phyloP scores from a whole-genome alignment of 2,797 vertebrate species.

The Chaetodon trifasciatus region DNA sequence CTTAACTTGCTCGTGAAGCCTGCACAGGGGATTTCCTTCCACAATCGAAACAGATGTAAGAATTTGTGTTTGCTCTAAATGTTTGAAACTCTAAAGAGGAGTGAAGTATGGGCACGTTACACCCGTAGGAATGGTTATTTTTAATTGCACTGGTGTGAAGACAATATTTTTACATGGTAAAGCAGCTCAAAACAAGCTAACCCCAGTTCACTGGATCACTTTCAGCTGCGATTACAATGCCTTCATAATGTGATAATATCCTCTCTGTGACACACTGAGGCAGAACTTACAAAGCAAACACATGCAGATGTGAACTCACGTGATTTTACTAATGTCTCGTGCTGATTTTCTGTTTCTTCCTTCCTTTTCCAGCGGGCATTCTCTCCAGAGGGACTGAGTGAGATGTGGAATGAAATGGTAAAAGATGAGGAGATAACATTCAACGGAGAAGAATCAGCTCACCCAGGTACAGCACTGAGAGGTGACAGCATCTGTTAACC shows the following conservation, averaged over 20 bases:
- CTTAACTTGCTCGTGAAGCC: neutral
- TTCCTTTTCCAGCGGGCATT: conserved; percentile 90
- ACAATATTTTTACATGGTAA: neutral
- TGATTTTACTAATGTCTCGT: neutral
- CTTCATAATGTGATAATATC: neutral
- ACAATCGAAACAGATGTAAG: neutral
- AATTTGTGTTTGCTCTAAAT: neutral
- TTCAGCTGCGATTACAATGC: neutral
- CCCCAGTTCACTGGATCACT: neutral
- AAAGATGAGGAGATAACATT: conserved; percentile 98
- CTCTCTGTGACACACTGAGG: neutral
- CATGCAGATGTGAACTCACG: neutral
- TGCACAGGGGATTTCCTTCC: neutral
- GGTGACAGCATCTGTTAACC: neutral
- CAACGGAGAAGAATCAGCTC: conserved; percentile 89
- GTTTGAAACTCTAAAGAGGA: neutral
- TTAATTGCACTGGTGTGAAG: neutral
- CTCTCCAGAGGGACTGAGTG: conserved; percentile 95
- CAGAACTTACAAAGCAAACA: neutral
- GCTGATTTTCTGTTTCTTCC: conserved; percentile 4
- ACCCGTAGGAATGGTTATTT: neutral
- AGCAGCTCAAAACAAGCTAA: neutral
- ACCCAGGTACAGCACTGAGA: conserved; percentile 81
- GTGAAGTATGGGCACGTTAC: neutral
- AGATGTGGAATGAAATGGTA: conserved; percentile 99